Evolutionary conservation across 1,140 invertebrate genomes (phyloP), one percentile per base, ranked within the genome.

Genomic region (Pemphigus obesinymphae): DNA sequence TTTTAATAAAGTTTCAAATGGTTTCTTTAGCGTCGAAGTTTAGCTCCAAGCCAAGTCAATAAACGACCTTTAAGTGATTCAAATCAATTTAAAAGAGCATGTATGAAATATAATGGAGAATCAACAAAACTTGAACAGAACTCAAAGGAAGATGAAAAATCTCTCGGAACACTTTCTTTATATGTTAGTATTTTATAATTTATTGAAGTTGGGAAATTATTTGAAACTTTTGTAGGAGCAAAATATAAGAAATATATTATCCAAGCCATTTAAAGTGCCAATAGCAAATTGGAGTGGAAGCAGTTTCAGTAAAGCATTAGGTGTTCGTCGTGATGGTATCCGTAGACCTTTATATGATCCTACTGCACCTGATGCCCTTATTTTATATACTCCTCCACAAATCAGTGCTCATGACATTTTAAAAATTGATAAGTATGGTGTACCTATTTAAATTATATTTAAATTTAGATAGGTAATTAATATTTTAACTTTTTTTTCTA

Each of bases 251-350:
- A 92, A 93, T 84, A 91, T 97, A 83, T 86, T 98, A 1, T 92
- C 90, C n/a, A 94, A 93, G 85, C 96, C 96, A 8, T 99, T 99
- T 86, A 95, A 95, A 89, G 93, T 98, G 68, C 97, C 98, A 7
- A 94, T 99, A 83, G 92, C 93, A 20, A 97, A 97, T 85, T 99
- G 99, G 88, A 78, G 87, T 26, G 86, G 86, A 1, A 89, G 92
- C 55, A 89, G 90, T 1, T 91, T 91, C 45, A 92, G 91, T 85
- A 90, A 93, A 85, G 90, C 90, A 43, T 87, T 97, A 11, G 96
- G 96, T 1, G 89, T 96, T 63, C 88, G 91, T 75, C 88, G 94
- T 53, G 88, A 90, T 84, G 91, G 92, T 23, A 89, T 91, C 3
- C 88, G 93, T 84, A 90, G 92, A 83, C 88, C 98, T 1, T 87